A percentile compares a stretch with the other conserved stretches of the same genome.
Evolutionary conservation across 2,888 invertebrate genomes (phyloP).

Genomic region (Antheraea yamamai): DNA sequence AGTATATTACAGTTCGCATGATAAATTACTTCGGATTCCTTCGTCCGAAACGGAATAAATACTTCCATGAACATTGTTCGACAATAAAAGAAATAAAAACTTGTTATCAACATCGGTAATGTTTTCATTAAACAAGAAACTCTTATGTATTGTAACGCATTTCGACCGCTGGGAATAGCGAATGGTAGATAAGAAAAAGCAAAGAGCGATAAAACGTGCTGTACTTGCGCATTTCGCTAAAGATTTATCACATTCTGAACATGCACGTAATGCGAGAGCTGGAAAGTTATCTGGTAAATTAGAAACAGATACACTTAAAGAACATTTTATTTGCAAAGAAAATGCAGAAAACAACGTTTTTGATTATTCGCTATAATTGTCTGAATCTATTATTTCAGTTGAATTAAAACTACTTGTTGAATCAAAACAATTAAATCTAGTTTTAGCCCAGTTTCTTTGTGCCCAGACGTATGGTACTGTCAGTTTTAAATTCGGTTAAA

Average conservation of each 20-base stretch:
- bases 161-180: constrained; percentile 43
- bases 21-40: no score
- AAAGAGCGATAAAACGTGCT: constrained; percentile 48
- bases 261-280: constrained; percentile 23
- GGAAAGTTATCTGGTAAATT: constrained; percentile 12
- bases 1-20: no score
- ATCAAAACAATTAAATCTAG: no score
- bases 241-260: constrained; percentile 35
- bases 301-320: constrained; percentile 12
- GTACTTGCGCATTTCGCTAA: constrained; percentile 51
- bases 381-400: no score
- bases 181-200: constrained; percentile 60
- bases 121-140: constrained; percentile 1
- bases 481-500: no score
- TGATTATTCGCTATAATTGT: no score
- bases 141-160: not conserved
- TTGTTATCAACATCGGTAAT: not conserved
- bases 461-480: no score
- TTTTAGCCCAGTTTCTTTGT: no score
- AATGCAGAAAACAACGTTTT: not conserved
- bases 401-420: no score
- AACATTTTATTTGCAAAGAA: not conserved
- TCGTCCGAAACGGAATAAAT: no score
- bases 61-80: not conserved
- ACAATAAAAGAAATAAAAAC: not conserved